Base-by-base conservation (phyloP, 1,140 invertebrate genomes). In the Drosophila equinoxialis region DNA sequence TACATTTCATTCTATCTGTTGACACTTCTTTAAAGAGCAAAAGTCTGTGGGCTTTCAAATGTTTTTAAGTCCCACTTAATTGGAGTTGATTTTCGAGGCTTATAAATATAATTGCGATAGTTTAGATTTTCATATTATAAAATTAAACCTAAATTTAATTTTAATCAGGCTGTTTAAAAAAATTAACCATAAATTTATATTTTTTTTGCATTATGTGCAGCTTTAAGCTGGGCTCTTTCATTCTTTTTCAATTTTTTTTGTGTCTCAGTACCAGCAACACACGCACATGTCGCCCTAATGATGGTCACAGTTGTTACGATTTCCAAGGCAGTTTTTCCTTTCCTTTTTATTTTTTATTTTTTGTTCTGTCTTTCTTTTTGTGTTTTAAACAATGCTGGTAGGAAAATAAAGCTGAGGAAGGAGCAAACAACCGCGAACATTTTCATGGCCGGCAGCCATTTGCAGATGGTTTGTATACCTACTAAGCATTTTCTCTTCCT, bases 221-320 rank as follows among this genome's bases (percentile, higher is more conserved):
- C 45, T 51, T 51, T 51, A 51, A 51, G 17, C 17, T 23, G 4
- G 45, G 30, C 26, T 61, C 64, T 59, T 23, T 17, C 35, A 42
- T 23, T 37, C 33, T 35, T 23, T 20, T 23, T 37, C 37, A 23
- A 23, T 72, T 37, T 57, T 20, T 10, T 51, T 51, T 51, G 45
- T 51, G 45, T 14, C 26, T 23, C 6, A 33, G 55, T 57, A 60
- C 72, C 35, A 54, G 51, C 17, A 71, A 20, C 57, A 45, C 74
- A 71, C 74, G 68, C 75, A 78, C 74, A 78, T 78, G 75, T 78
- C 63, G 65, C 71, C 67, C 68, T 78, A 65, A 65, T 75, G 63
- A 59, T 76, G 83, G 67, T 76, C 76, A 68, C 76, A 89, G 77
- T 74, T 83, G 76, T 74, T 74, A 68, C 70, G 71, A 67, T 77